Percentiles rank a stretch among this genome's conserved stretches.
Conservation (phyloP, 2,797 vertebrate genomes). For the Coreius guichenoti region DNA sequence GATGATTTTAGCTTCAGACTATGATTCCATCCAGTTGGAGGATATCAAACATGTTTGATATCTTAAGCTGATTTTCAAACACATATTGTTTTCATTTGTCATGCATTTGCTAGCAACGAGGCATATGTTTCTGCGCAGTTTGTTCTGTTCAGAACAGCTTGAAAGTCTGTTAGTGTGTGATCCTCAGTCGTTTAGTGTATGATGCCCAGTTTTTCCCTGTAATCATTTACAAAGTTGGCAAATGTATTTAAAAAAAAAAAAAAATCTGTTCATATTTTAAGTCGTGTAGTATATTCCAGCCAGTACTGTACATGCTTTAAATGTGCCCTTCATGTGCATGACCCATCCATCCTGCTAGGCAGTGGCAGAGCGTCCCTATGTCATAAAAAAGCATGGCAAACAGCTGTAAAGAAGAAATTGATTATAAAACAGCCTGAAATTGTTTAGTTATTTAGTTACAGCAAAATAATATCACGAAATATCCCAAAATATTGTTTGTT, state of each 20-base stretch:
- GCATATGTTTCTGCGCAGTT: not conserved
- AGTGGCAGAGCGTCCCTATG: not conserved
- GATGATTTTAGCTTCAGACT: too few relatives aligned
- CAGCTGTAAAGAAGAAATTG: not conserved
- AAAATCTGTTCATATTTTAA: not conserved
- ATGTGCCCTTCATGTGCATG: not conserved
- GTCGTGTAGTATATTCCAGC: too few relatives aligned
- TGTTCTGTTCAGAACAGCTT: not conserved
- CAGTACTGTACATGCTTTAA: not conserved
- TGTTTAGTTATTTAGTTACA: not conserved
- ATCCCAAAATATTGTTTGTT: not conserved
- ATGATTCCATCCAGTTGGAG: too few relatives aligned
- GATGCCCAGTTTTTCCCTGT: not conserved
- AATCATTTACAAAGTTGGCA: not conserved
- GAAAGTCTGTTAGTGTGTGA: not conserved
- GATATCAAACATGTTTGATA: not conserved
- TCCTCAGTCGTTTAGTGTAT: not conserved
- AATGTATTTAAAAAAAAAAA: not conserved
- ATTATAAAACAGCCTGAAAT: not conserved
- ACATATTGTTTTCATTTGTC: not conserved
- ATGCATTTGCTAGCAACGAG: not conserved
- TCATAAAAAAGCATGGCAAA: constrained; percentile 2
- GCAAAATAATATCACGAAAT: not conserved
- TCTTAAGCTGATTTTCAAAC: not conserved
- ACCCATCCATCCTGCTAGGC: not conserved